Base-by-base conservation (phyloP, 2,113 vertebrate genomes). In the Myrmecophaga tridactyla region DNA sequence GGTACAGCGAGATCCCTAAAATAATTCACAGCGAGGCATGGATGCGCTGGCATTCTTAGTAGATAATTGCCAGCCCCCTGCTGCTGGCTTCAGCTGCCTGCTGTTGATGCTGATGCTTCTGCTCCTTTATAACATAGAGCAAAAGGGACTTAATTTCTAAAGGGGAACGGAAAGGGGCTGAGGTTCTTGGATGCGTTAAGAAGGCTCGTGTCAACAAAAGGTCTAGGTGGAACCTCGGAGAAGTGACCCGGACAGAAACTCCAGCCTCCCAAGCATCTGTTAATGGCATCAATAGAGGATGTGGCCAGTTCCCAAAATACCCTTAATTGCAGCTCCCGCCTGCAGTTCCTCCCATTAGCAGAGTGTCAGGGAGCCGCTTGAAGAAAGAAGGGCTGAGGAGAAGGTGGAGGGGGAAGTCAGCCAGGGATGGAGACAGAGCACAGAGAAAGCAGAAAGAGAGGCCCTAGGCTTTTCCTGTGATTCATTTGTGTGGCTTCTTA, bases 181-280 rank as follows among this genome's bases (percentile, higher is more conserved):
- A 97, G 94, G 77, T 89, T 97, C 95, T 94, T 92, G 95, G 94
- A 96, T 95, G 82, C 86, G 65, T 92, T 96, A 93, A 96, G 96
- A 96, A 92, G 92, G 92, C 56, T 93, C 97, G 96, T 89, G 95
- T 94, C 97, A 98, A 97, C 91, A 97, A 96, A 94, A 96, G 96
- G 94, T 95, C 97, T 97, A 94, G 72, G 76, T 94, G 90, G 76
- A 94, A 97, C 76, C 97, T 95, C 78, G 34, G 90, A 92, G 98
- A 97, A 1, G 39, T 97, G 96, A 97, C 97, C 98, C 97, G 98
- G 90, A 98, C 97, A 95, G 62, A 89, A 89, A 90, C 94, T 96
- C 92, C 95, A 96, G 94, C 73, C 94, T 96, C 92, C 94, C 90
- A 92, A 90, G 93, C 96, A 95, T 91, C 94, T 96, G 56, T 65